Base-by-base conservation (phyloP, 2,888 invertebrate species). In the Drosophila koepferae region DNA sequence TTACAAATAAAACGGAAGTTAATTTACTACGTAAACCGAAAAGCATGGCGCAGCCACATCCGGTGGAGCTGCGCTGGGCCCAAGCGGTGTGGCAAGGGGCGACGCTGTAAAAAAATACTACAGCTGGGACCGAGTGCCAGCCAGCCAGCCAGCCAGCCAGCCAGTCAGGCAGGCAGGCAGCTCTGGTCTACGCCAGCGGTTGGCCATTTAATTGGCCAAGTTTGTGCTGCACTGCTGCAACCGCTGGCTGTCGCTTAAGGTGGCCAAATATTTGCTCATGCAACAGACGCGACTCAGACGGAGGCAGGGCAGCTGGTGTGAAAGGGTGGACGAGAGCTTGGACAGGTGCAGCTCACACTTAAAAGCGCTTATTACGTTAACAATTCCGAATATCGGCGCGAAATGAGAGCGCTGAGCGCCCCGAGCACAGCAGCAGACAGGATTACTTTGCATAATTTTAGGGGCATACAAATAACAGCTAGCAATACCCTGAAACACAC, bases 1-100 rank as follows among this genome's bases (percentile, higher is more conserved):
- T 90, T 86, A 85, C 86, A 90, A 90, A 86, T 86, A 83, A 90
- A 89, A 82, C 90, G 92, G 91, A 91, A 91, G 91, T 91, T 91
- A 91, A 91, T 91, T 91, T 91, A 91, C 85, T 90, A 88, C 88
- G 90, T 90, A 91, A 86, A 88, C 91, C 86, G 90, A 87, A 87
- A 84, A 87, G 89, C 90, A 84, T 85, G 89, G 90, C 88, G 79
- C 89, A 87, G 90, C 89, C 88, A 90, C 88, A 87, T 89, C 90
- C 88, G 89, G 76, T 64, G 61, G 44, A 49, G 54, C 28, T 38
- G 8, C 23, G 46, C 8, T 28, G 59, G 28, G 18, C 18, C 49
- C 18, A 41, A 31, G 8, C 6, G 59, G 20, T 49, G 46, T 16
- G 46, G 43, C 10, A 31, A 31, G n/a, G 38, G 18, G 60, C 63